Evolutionary conservation across 2,797 vertebrate species (phyloP), one percentile per base, ranked within the genome.

Genomic region (Phrynocephalus vlangalii): DNA sequence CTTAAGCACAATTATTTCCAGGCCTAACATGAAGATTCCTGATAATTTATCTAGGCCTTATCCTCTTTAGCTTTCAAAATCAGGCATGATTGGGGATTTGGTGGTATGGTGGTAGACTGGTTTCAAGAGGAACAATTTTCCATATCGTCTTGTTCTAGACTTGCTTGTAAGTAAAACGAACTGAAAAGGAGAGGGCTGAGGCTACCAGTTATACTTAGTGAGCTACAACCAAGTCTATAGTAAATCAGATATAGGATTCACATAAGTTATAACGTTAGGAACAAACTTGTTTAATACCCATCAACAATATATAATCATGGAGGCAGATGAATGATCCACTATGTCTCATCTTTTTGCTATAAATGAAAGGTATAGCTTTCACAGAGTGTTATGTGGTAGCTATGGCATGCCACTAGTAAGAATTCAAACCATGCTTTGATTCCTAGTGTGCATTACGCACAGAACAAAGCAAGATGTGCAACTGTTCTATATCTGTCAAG

Each of bases 331-430:
- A 83, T 22, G 16, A 52, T 38, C 20, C 60, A 20, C 28, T 60
- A 33, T 56, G 70, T 33, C 50, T 73, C 56, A 30, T 73, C 6
- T 16, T 73, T 73, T 84, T 22, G 70, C 70, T 71, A 22, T 50
- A 22, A 72, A 6, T 50, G 66, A 38, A 71, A 4, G 28, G 28
- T 24, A 38, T 70, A 38, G 6, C 3, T 86, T 73, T n/a, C n/a
- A 18, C 10, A 10, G 56, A 56, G 1, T 11, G 67, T 79, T 87
- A 22, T 0, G 0, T 1, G 79, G 7, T 60, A 28, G 10, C 9
- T n/a, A 50, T 67, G 80, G 26, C 5, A 60, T 56, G 50, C 82
- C 9, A 0, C 0, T 0, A 0, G 18, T 76, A 67, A 60, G 76
- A 93, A 22, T 2, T 0, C 5, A 2, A 18, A 60, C 22, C 52